Evolutionary conservation across 2,797 vertebrate species (phyloP), one percentile per base, ranked within the genome.

Genomic region (Poeciliopsis turneri): DNA sequence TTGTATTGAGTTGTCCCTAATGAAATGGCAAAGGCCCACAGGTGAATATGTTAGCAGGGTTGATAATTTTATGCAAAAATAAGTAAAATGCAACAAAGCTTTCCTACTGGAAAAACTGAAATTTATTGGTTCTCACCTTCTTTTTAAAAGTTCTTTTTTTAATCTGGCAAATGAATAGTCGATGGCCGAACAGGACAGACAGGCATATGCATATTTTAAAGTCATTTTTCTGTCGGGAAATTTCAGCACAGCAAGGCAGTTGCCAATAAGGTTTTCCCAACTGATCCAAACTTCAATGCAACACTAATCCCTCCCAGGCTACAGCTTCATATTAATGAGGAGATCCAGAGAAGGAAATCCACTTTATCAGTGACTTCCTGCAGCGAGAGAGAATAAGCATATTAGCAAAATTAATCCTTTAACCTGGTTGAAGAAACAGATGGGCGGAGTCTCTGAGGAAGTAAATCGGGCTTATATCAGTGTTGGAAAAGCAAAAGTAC

Each of bases 331-430:
- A 69, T 75, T 28, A 55, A 47, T 75, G 73, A 75, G 55, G 15
- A 23, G 71, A 66, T 53, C 39, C 66, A 79, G 46, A 66, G 28
- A 75, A 33, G 25, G 66, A 25, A 59, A 78, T 87, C 73, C 13
- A 49, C 46, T 59, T 76, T 70, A 47, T 77, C 77, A 72, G 25
- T 41, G 18, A 55, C 46, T 45, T 68, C 47, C 79, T 30, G 15
- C 72, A 77, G 61, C 10, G 49, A 16, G 55, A 76, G 28, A 20
- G n/a, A 78, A 81, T 61, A 76, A 74, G 36, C 12, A 0, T 39
- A 59, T 78, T 69, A 59, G 15, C 47, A 25, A 77, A 82, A 75
- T 4, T 81, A 30, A 68, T 61, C 68, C 47, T 83, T 82, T 49
- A 23, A 76, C 25, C 55, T 75, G 36, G 16, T 30, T 55, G 16